Base-by-base conservation (phyloP, 2,797 vertebrate species). In the Netta rufina region DNA sequence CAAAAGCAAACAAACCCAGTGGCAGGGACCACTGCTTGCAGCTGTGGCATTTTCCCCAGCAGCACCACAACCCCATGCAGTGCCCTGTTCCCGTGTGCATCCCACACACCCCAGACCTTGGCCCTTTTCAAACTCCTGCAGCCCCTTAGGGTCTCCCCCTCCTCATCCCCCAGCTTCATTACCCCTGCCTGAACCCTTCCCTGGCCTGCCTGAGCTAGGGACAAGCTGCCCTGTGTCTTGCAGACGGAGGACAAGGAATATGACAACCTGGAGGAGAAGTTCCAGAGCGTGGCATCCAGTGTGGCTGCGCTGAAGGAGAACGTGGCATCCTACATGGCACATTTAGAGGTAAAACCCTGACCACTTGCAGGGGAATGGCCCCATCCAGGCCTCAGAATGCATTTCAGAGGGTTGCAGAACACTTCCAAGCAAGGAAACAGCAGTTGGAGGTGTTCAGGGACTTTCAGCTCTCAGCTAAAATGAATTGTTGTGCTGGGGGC, bases 241-340 rank as follows among this genome's bases (percentile, higher is more conserved):
- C 81, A 99, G 99, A 97, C 97, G 2, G 98, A 98, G 82, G 99
- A 99, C 86, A 99, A 99, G 93, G 98, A 99, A 62, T 99, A 99
- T 5, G 98, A 99, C 0, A 91, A 98, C 11, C 93, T 99, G 65
- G 98, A 98, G 66, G 98, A 98, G 79, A 98, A 98, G 89, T 99
- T 99, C 95, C 98, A 98, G 20, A 96, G 98, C 3, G 95, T 99
- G 96, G 98, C 98, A 20, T 97, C 98, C 9, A 98, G 98, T 2
- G 98, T 99, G 95, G 93, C 96, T 8, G 88, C 97, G 13, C 97
- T 99, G 45, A 98, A 98, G 54, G 98, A 98, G 80, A 99, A 99
- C 0, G 75, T 99, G 96, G 96, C 97, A 16, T 96, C 91, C 24
- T 99, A 98, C 95, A 95, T 99, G 78, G 92, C 91, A 41, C 98